Evolutionary conservation across 2,888 invertebrate genomes (phyloP).

Genomic region (Drosophila emarginata): DNA sequence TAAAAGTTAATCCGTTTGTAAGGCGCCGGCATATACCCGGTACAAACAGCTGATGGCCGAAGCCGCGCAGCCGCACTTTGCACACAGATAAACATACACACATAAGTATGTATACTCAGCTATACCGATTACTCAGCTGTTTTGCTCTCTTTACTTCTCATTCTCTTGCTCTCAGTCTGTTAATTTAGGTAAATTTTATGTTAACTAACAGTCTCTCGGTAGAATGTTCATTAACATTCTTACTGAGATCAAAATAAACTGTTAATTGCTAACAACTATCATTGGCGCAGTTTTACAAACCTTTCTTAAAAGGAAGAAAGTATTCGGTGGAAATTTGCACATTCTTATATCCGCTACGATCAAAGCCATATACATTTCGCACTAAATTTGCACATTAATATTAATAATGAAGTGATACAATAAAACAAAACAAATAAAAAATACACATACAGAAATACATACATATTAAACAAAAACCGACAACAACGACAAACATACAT

Average conservation of each 20-base stretch:
- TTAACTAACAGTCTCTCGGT: neutral
- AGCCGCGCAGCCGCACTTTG: slow-evolving; percentile 35
- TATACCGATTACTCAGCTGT: neutral
- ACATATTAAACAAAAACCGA: neutral
- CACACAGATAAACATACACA: too few species aligned
- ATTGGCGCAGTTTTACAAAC: neutral
- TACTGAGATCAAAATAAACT: neutral
- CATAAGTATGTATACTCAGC: neutral
- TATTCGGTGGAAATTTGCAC: neutral
- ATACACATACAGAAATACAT: neutral
- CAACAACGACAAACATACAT: slow-evolving; percentile 5
- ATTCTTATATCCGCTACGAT: neutral
- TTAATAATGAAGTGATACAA: neutral
- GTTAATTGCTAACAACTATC: neutral
- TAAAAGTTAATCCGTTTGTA: too few species aligned
- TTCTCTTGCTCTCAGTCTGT: neutral
- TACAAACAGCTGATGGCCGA: slow-evolving; percentile 22
- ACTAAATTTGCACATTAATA: neutral
- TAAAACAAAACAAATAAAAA: neutral
- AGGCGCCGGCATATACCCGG: neutral
- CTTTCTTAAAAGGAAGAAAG: neutral
- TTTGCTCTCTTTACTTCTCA: neutral
- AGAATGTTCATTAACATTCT: neutral
- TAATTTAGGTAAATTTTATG: neutral
- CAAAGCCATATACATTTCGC: neutral